Evolutionary conservation across 2,888 invertebrate species (phyloP).

Genomic region (Xestoiulus laeticollis): DNA sequence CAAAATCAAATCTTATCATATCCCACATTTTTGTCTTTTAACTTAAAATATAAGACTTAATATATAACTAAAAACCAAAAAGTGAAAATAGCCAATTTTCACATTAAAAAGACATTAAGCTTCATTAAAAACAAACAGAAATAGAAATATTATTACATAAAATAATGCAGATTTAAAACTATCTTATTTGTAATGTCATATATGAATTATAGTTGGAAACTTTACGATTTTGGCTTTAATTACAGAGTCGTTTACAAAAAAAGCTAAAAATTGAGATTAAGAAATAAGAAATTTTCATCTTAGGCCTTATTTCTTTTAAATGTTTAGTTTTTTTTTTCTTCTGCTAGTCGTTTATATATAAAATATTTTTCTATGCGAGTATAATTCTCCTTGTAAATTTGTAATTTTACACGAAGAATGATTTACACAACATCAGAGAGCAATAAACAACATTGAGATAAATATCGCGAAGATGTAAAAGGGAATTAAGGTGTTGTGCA

Average conservation of each 20-base stretch:
- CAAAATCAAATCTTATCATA: too few species aligned
- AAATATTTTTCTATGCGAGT: background rate
- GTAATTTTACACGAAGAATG: background rate
- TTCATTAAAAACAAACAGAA: too few species aligned
- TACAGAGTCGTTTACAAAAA: background rate
- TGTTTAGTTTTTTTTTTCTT: too few species aligned
- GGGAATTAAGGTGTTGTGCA: conserved; percentile 19
- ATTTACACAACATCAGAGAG: background rate
- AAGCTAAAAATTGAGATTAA: background rate
- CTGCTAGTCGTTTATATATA: too few species aligned
- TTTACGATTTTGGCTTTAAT: background rate
- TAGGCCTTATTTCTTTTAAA: too few species aligned
- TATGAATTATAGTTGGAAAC: background rate
- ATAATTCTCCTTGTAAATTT: background rate
- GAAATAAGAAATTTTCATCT: background rate
- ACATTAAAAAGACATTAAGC: too few species aligned
- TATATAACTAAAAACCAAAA: too few species aligned
- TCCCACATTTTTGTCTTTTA: too few species aligned
- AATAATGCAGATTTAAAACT: background rate
- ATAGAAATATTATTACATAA: too few species aligned
- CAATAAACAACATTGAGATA: background rate
- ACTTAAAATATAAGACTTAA: too few species aligned
- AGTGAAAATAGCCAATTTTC: too few species aligned
- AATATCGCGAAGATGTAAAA: background rate
- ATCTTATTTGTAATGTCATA: background rate